Evolutionary conservation across 2,797 vertebrate genomes (phyloP), one percentile per base, ranked within the genome.

Genomic region (Pteronotus mesoamericanus): DNA sequence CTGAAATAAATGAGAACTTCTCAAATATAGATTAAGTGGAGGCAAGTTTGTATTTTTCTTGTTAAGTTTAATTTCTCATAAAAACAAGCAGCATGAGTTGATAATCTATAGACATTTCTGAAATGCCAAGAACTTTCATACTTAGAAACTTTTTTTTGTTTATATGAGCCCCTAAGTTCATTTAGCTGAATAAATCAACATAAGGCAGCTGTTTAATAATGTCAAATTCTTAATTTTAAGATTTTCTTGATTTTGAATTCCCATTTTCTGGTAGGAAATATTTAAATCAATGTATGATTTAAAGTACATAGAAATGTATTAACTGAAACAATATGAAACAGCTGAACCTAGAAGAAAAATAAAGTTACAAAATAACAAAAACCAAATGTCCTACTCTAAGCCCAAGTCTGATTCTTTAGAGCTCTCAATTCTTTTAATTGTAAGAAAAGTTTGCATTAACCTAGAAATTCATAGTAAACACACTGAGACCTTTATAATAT

Each of bases 1-100:
- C 1, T 57, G 12, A 84, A 89, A 21, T 72, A 74, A 86, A 89
- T 14, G 68, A 66, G 34, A 72, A 86, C 37, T 82, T 92, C 46
- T 95, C 59, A 96, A 85, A 57, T 92, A n/a, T 8, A 32, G 32
- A 48, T 64, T 92, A 48, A 83, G 42, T 71, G 11, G 68, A 95
- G 19, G 48, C 4, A 64, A 71, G 44, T 48, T 80, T 80, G 29
- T 10, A 19, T 75, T 94, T 88, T 55, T 57, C 16, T 29, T 19
- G 19, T 11, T 46, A 64, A 87, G 7, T 18, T 69, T 68, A 72
- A 74, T 46, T 86, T 59, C 48, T 88, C 44, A 55, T 71, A 44
- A 61, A 86, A 80, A 61, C 22, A 29, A 59, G 5, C 29, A 80
- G 34, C 3, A 16, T 57, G 42, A 89, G 4, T 80, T 3, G 46